These are phyloP conservation scores for Eustalomyia histrio DNA, from an alignment of 2,888 invertebrate genomes.

Conservation along the genomic window DNA sequence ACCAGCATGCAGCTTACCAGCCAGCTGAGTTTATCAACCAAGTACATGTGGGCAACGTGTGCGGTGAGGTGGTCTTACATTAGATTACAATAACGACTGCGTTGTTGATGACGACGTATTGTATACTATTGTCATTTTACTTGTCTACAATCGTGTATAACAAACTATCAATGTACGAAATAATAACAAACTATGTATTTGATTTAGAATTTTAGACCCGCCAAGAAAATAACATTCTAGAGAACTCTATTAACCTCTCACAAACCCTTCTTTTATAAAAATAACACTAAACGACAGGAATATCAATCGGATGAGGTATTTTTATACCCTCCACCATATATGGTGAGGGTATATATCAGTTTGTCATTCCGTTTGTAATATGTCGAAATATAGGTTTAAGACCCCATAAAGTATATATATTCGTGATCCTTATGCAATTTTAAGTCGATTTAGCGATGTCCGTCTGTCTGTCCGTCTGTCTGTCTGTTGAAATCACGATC, in stretches of 20 bases:
- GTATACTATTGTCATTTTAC: slow-evolving; percentile 51
- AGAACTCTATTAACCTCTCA: background rate
- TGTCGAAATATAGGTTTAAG: no score
- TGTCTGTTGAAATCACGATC: no score
- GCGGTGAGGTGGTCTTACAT: slow-evolving; percentile 59
- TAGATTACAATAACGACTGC: slow-evolving; percentile 52
- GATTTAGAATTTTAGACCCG: background rate
- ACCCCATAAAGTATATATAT: no score
- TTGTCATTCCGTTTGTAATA: no score
- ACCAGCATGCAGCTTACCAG: slow-evolving; percentile 48
- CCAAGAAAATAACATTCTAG: background rate
- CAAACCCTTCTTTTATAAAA: background rate
- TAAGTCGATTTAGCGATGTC: no score
- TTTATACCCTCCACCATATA: no score
- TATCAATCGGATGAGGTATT: background rate
- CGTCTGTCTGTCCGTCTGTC: no score
- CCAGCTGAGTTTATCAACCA: slow-evolving; percentile 29
- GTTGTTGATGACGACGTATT: slow-evolving; percentile 28
- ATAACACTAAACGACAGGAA: background rate
- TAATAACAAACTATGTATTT: slow-evolving; percentile 23
- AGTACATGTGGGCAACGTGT: slow-evolving; percentile 55
- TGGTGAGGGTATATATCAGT: no score
- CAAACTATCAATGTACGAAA: slow-evolving; percentile 43
- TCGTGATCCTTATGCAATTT: no score
- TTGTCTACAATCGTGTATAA: slow-evolving; percentile 57